Base-by-base conservation (phyloP, 2,888 invertebrate species). In the Bombylius discolor region DNA sequence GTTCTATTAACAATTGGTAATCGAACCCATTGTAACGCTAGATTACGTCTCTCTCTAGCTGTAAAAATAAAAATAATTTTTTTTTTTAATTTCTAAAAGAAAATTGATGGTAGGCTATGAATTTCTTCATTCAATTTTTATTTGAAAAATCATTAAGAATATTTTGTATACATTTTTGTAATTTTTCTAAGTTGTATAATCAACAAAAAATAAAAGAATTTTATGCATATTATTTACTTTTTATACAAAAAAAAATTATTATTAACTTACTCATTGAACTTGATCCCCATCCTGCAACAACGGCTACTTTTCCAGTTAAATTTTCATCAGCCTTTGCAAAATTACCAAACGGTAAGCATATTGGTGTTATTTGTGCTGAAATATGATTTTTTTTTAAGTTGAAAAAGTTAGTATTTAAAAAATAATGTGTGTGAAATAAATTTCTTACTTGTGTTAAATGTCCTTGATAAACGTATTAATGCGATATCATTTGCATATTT, bases 251-350 rank as follows among this genome's bases (percentile, higher is more conserved):
- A 23, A 3, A 7, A 32, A 32, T 48, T 23, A 23, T 23, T 23
- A 23, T 23, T 3, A 23, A 42, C 39, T 11, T 42, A 77, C 82
- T 78, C 54, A 70, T 70, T 69, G 83, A 81, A 47, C 82, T 84
- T 63, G 80, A 78, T 36, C 88, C 88, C 87, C 88, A 89, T 1
- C 88, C 89, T 6, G 86, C 83, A 1, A 85, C 84, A 52, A 80
- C 77, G 61, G 80, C 79, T 63, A 76, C 73, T 61, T 70, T 70
- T 5, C 77, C 76, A 9, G 74, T 73, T 50, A 79, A 76, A 51
- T 72, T 67, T 50, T 68, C 69, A 31, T 64, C 65, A 6, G 66
- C 61, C 5, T 58, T 55, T 45, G 61, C 61, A 33, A 66, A 64
- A 4, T 63, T 60, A 49, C 63, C 70, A 23, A 71, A 61, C 31